Evolutionary conservation across 2,888 invertebrate genomes (phyloP).

Genomic region (Melanophora roralis): DNA sequence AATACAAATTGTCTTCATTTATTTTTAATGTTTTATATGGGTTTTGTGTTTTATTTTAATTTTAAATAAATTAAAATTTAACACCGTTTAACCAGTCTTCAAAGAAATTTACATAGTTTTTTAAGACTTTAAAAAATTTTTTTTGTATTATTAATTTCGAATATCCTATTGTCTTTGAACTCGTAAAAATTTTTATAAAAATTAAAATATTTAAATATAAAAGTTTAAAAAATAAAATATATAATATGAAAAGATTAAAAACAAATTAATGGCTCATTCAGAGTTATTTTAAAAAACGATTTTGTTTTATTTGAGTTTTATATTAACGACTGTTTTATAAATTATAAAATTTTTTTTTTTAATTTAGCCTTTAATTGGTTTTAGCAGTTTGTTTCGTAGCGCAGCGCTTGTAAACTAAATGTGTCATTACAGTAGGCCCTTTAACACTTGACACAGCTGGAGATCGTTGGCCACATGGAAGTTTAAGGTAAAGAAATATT

Average conservation of each 20-base stretch:
- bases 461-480: neutral
- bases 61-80: conserved; percentile 4
- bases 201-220: neutral
- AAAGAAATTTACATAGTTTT: conserved; percentile 37
- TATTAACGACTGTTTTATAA: neutral
- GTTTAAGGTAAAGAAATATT: neutral
- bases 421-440: neutral
- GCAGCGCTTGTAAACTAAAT: too few species aligned
- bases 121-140: conserved; percentile 5
- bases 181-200: conserved; percentile 2
- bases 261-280: conserved; percentile 39
- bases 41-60: neutral
- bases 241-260: conserved; percentile 42
- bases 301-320: neutral
- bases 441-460: conserved; percentile 8
- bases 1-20: conserved; percentile 29
- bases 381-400: neutral
- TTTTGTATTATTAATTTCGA: neutral
- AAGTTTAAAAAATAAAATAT: conserved; percentile 12
- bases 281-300: neutral
- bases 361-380: neutral
- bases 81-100: neutral
- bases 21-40: neutral
- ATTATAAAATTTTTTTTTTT: neutral
- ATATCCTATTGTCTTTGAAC: neutral